Evolutionary conservation across 2,113 vertebrate species (phyloP).

Genomic region (Neopipo cinnamomea): DNA sequence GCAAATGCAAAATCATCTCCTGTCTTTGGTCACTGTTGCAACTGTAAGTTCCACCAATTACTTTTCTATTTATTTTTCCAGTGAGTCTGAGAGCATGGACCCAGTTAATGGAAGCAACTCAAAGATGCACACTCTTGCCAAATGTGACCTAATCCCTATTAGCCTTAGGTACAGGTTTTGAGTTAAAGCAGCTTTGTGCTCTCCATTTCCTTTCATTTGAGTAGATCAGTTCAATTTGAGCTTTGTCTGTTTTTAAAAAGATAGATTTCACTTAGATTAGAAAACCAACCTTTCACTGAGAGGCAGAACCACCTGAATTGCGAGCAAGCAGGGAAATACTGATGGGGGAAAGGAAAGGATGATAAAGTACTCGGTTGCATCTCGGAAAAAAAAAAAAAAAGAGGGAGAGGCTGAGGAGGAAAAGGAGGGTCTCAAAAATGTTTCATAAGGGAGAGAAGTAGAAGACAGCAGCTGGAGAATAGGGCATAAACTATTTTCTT

Average conservation of each 20-base stretch:
- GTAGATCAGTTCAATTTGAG: not conserved
- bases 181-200: not conserved
- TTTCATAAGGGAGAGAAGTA: not conserved
- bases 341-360: not conserved
- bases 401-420: not conserved
- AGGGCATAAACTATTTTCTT: not conserved
- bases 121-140: not conserved
- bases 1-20: not conserved
- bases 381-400: not conserved
- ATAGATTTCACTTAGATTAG: not conserved
- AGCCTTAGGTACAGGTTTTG: not conserved
- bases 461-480: not conserved
- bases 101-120: not conserved
- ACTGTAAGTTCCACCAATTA: not conserved
- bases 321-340: not conserved
- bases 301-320: not conserved
- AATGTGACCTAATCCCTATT: not conserved
- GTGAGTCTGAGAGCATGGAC: not conserved
- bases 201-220: slow-evolving; percentile 24
- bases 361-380: not conserved
- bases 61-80: not conserved
- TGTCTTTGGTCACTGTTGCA: not conserved
- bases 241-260: not conserved
- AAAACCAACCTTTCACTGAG: not conserved
- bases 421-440: not conserved